phyloP scores from a whole-genome alignment of 35 echinoderm and acorn worm genomes.

The Acanthaster planci region DNA sequence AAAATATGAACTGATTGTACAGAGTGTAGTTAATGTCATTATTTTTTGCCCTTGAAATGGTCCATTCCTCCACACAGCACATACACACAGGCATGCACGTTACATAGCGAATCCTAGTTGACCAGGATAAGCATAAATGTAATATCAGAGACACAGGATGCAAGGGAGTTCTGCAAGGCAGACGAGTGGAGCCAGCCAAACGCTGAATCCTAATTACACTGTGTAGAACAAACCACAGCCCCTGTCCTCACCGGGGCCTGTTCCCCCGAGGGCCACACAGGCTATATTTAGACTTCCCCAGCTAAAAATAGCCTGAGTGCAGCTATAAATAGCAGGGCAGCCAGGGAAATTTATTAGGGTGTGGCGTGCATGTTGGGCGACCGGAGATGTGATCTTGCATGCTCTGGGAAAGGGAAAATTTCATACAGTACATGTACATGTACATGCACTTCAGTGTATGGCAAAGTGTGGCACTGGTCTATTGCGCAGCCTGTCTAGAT shows the following conservation, averaged over 20 bases:
- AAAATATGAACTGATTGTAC: slow-evolving; percentile 1
- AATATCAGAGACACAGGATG: neutral
- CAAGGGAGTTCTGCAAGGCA: too few relatives aligned
- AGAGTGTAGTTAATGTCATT: slow-evolving; percentile 11
- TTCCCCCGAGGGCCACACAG: neutral
- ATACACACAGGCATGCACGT: neutral
- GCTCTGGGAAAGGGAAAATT: neutral
- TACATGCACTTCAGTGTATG: neutral
- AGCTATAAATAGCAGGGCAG: slow-evolving; percentile 16
- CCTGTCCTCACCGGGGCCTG: neutral
- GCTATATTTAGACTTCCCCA: slow-evolving; percentile 19
- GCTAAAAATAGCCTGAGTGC: slow-evolving; percentile 20
- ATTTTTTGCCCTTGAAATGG: slow-evolving; percentile 10
- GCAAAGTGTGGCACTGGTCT: neutral
- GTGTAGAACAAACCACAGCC: slow-evolving; percentile 23
- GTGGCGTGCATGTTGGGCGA: neutral
- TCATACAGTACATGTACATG: neutral
- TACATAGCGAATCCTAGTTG: too few relatives aligned
- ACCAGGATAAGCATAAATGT: slow-evolving; percentile 25
- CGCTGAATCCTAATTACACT: slow-evolving; percentile 16
- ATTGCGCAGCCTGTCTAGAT: neutral
- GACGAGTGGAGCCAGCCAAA: neutral
- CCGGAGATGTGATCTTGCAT: neutral
- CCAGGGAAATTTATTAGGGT: slow-evolving; percentile 26
- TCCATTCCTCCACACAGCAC: neutral